Evolutionary conservation across 1,140 invertebrate species (phyloP).

Genomic region (Piezodorus guildinii): DNA sequence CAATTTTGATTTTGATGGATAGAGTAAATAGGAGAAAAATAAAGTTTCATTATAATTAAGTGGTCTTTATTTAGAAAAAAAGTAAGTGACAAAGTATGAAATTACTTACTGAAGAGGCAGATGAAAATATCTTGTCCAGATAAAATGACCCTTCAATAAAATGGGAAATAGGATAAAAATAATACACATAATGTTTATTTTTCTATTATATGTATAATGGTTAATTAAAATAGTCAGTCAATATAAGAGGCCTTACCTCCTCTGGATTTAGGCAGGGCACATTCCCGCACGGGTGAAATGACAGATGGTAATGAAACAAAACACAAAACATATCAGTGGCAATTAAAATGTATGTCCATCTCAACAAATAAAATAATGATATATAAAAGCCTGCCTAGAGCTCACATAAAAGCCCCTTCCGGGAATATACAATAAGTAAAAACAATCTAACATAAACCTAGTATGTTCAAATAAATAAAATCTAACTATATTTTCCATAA

Average conservation of each 20-base stretch:
- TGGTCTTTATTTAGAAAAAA: too few relatives aligned
- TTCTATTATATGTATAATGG: background rate
- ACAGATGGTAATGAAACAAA: slow-evolving; percentile 18
- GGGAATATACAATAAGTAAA: background rate
- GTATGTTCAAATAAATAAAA: slow-evolving; percentile 1
- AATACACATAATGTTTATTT: background rate
- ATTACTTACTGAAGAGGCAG: slow-evolving; percentile 9
- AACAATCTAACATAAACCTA: slow-evolving; percentile 3
- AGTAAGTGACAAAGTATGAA: background rate
- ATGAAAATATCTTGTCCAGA: slow-evolving; percentile 2
- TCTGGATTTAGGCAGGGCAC: slow-evolving; percentile 9
- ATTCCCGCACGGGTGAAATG: slow-evolving; percentile 11
- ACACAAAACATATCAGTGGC: slow-evolving; percentile 7
- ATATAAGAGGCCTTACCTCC: slow-evolving; percentile 10
- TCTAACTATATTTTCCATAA: background rate
- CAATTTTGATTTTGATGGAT: too few relatives aligned
- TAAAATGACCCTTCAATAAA: slow-evolving; percentile 11
- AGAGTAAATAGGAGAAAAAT: too few relatives aligned
- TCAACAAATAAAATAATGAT: background rate
- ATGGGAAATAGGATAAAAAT: slow-evolving; percentile 4
- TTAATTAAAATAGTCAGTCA: slow-evolving; percentile 14
- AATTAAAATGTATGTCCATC: too few relatives aligned
- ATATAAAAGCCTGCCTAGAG: background rate
- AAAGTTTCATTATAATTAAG: too few relatives aligned
- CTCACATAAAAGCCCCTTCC: too few relatives aligned